Conservation (phyloP, 2,797 vertebrate species). For the Gallinago stenura region DNA sequence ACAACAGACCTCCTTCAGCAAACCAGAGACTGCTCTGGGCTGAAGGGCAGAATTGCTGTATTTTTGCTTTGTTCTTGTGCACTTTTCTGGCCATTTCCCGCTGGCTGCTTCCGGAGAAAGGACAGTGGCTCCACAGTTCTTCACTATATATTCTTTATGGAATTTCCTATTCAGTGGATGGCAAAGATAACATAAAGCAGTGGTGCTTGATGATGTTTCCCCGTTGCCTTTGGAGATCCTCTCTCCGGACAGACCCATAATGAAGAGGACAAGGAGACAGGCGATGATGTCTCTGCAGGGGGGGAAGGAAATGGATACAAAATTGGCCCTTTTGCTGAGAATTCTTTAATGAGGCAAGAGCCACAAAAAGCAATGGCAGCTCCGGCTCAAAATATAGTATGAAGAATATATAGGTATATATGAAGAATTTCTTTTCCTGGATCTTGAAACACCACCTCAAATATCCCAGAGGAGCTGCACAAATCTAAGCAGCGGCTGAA, state of each 20-base stretch:
- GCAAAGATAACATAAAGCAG: neutral
- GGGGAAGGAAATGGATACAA: neutral
- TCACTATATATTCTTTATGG: neutral
- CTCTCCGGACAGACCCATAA: neutral
- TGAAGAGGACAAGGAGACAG: neutral
- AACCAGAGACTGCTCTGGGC: neutral
- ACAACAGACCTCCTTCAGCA: neutral
- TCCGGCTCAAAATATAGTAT: neutral
- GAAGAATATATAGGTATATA: neutral
- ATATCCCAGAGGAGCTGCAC: neutral
- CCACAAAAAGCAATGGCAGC: neutral
- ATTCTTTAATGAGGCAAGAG: neutral
- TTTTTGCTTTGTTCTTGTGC: neutral
- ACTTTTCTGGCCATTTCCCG: neutral
- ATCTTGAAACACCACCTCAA: neutral
- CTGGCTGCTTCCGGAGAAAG: neutral
- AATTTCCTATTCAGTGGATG: neutral
- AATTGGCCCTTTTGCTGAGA: neutral
- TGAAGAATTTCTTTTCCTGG: neutral
- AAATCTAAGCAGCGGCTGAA: neutral
- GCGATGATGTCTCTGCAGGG: neutral
- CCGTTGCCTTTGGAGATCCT: neutral
- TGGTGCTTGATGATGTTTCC: neutral
- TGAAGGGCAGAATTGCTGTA: neutral
- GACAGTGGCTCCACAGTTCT: neutral